A percentile compares a stretch with the other conserved stretches of the same genome.
These are phyloP conservation scores for Spondyliosoma cantharus DNA, from an alignment of 2,797 vertebrate species.

Conservation along the genomic window DNA sequence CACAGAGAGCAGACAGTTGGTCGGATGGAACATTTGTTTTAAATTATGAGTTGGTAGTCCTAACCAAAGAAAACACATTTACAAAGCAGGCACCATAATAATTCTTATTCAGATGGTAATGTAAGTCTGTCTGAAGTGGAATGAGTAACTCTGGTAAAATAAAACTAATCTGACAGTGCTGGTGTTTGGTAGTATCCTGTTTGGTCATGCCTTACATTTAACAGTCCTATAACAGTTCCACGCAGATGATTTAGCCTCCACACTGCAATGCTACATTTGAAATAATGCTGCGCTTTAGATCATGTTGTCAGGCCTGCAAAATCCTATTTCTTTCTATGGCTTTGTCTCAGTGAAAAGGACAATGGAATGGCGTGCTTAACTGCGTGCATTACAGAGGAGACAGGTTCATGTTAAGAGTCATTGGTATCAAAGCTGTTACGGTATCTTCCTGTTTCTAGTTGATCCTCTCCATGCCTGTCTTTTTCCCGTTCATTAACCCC, in stretches of 20 bases:
- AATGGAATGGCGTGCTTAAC: background rate
- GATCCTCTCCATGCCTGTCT: background rate
- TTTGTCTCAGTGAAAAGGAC: background rate
- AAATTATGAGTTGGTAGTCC: background rate
- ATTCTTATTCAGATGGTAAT: background rate
- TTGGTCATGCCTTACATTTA: background rate
- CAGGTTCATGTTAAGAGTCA: constrained; percentile 1
- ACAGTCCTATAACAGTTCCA: background rate
- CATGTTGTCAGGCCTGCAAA: background rate
- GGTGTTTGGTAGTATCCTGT: background rate
- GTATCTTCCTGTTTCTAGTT: background rate
- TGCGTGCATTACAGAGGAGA: background rate
- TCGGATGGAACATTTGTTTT: background rate
- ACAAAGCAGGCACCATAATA: background rate
- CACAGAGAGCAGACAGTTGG: background rate
- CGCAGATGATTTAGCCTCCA: background rate
- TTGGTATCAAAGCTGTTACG: background rate
- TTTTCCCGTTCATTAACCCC: background rate
- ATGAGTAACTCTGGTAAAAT: constrained; percentile 13
- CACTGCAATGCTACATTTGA: background rate
- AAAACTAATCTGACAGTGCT: background rate
- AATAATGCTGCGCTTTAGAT: constrained; percentile 2
- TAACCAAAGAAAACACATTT: background rate
- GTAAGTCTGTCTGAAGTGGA: background rate
- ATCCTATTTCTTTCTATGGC: background rate